Evolutionary conservation across 2,113 vertebrate genomes (phyloP), one percentile per base, ranked within the genome.

Genomic region (Miniopterus natalensis): DNA sequence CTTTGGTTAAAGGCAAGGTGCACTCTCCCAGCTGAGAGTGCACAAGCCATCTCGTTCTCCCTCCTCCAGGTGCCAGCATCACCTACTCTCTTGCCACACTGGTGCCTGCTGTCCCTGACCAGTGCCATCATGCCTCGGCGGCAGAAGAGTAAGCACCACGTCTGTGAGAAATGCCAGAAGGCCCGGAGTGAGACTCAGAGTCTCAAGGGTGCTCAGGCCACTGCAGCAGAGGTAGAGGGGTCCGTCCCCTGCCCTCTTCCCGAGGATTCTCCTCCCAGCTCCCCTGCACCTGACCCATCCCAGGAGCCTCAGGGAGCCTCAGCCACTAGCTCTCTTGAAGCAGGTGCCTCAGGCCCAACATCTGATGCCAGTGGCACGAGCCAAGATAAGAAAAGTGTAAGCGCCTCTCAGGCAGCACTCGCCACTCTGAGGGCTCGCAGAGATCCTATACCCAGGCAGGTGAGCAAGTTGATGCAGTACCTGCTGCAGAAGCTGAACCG

Each of bases 401-500:
- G n/a, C 15, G 5, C 31, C 12, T 8, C 49, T 70, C 29, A 2
- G 25, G 66, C 18, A 1, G 23, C 4, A 10, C 0, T 1, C 31
- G 0, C 6, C 1, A 0, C 0, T 10, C 8, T 0, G 17, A 8
- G 49, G 4, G 7, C 8, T 11, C 2, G 1, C 42, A 77, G 0
- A 7, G 42, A 68, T 21, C 77, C 57, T 40, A 40, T 88, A 2
- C 4, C 1, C 10, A 49, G 42, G 42, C 75, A 42, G 25, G 59
- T 23, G 2, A 2, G 10, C 15, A 23, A 1, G 31, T 1, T 92
- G 84, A 8, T 70, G 61, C 40, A 53, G 5, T 51, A 61, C 51
- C 84, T 92, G 51, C 42, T 95, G 75, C 11, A 81, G 17, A 81
- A 83, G 66, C 47, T 57, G 9, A 31, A n/a, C 0, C 29, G 0